phyloP scores from a whole-genome alignment of 2,113 vertebrate genomes.

The Campylomormyrus numenius region DNA sequence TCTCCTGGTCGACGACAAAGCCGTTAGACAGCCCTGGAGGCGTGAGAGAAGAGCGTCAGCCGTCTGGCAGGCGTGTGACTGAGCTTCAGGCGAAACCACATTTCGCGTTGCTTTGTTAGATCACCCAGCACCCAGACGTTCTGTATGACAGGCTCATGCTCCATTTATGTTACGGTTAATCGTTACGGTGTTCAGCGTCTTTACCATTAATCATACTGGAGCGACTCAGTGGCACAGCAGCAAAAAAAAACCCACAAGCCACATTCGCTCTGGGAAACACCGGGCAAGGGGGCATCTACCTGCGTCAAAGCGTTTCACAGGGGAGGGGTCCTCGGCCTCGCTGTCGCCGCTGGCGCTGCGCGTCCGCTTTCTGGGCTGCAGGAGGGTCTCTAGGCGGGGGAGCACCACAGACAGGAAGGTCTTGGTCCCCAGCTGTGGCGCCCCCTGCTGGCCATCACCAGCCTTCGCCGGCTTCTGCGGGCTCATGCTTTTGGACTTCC shows the following conservation, averaged over 20 bases:
- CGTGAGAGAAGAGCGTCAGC: constrained; percentile 9
- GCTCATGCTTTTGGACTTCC: constrained; percentile 92
- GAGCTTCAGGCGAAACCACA: not conserved
- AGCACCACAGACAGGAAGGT: constrained; percentile 98
- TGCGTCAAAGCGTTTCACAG: constrained; percentile 85
- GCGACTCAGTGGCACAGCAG: not conserved
- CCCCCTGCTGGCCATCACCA: constrained; percentile 67
- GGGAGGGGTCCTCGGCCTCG: constrained; percentile 75
- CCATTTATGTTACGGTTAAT: not conserved
- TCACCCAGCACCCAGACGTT: not conserved
- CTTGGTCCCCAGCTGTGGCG: constrained; percentile 84
- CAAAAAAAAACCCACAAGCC: not conserved
- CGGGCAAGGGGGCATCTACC: constrained; percentile 56
- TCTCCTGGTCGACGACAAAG: constrained; percentile 69
- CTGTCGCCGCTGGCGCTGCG: constrained; percentile 80
- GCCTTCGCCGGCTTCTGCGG: constrained; percentile 80
- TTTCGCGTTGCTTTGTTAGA: not conserved
- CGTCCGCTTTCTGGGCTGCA: constrained; percentile 88
- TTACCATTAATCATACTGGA: not conserved
- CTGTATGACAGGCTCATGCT: not conserved
- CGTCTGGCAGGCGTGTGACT: not conserved
- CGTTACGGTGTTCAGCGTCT: not conserved
- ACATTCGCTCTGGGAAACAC: not conserved
- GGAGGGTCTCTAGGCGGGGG: constrained; percentile 93
- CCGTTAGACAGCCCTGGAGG: constrained; percentile 61